A percentile compares a stretch with the other conserved stretches of the same genome.
These are phyloP conservation scores for Ctenoplectra terminalis DNA, from an alignment of 1,140 invertebrate species.

Conservation along the genomic window DNA sequence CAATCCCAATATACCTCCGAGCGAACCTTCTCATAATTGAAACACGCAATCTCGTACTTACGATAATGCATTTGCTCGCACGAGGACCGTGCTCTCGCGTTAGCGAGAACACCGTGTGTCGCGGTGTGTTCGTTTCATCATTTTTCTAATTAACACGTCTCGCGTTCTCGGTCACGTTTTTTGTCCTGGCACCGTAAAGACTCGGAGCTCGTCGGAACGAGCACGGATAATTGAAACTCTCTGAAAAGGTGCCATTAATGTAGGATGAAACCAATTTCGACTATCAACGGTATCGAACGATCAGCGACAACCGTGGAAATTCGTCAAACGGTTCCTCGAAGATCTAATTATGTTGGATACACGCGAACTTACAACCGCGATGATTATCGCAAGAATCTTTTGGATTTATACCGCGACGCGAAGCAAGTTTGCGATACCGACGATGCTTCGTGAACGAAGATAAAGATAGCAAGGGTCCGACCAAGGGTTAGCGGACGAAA, in stretches of 20 bases:
- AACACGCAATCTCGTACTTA: constrained; percentile 81
- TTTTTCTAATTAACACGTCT: constrained; percentile 55
- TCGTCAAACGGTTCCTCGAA: background rate
- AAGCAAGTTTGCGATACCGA: background rate
- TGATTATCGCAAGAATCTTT: background rate
- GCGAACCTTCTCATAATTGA: constrained; percentile 77
- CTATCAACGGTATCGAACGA: constrained; percentile 2
- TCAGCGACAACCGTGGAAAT: constrained; percentile 17
- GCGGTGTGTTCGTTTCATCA: constrained; percentile 24
- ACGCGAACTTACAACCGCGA: background rate
- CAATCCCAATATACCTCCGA: constrained; percentile 69
- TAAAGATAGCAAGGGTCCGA: background rate
- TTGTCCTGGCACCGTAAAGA: background rate
- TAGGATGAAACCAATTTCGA: constrained; percentile 22
- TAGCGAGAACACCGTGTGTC: constrained; percentile 6
- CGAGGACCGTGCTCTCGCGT: background rate
- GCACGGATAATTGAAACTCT: background rate
- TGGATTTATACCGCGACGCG: background rate
- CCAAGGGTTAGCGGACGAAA: constrained; percentile 1
- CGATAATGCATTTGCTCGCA: constrained; percentile 68
- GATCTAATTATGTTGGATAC: background rate
- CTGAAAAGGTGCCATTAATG: background rate
- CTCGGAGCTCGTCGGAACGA: background rate
- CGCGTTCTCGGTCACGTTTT: constrained; percentile 4
- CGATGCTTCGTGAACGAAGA: background rate